phyloP scores from a whole-genome alignment of 2,113 vertebrate genomes.

The Brachypteracias leptosomus region DNA sequence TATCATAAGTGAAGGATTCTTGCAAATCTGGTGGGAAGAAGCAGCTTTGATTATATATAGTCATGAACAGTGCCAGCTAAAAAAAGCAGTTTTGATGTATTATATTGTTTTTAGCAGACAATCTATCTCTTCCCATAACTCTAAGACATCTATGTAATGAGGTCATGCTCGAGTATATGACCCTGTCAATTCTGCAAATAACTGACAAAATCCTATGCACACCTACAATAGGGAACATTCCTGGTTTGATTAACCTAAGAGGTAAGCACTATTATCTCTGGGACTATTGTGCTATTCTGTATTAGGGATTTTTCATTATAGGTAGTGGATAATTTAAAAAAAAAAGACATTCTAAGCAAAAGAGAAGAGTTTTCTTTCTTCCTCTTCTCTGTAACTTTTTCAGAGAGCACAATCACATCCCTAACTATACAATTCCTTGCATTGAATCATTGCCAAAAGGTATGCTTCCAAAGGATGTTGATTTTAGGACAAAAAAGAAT shows the following conservation, averaged over 20 bases:
- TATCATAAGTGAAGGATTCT: neutral
- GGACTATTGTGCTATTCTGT: neutral
- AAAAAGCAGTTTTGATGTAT: neutral
- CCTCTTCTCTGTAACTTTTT: neutral
- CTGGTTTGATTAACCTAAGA: neutral
- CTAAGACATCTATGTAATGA: neutral
- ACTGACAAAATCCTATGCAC: neutral
- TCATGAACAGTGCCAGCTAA: neutral
- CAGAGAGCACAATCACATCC: neutral
- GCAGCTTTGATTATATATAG: neutral
- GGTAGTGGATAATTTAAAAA: neutral
- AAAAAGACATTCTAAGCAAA: neutral
- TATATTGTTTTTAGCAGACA: neutral
- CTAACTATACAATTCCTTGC: neutral
- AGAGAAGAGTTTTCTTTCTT: neutral
- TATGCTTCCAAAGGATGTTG: neutral
- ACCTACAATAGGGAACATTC: neutral
- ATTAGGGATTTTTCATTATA: neutral
- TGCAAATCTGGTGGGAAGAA: neutral
- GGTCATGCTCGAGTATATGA: neutral
- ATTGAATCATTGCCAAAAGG: accelerated
- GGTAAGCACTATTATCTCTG: neutral
- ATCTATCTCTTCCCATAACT: neutral
- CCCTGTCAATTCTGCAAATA: neutral
- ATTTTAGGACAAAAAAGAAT: neutral